These are phyloP conservation scores for Popillia japonica DNA, from an alignment of 1,140 invertebrate species.

Conservation along the genomic window DNA sequence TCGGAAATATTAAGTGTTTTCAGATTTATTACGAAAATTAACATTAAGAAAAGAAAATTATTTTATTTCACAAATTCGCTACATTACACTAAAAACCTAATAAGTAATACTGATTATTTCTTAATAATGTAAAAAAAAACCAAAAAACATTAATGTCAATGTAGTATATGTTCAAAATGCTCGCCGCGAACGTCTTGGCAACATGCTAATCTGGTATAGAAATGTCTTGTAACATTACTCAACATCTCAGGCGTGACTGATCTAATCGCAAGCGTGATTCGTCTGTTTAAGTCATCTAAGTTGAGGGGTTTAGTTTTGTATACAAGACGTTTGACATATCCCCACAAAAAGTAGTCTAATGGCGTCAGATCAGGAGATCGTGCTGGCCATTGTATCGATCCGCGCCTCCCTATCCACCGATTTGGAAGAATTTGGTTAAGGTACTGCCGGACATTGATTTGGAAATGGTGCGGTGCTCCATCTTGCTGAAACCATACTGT, in stretches of 20 bases:
- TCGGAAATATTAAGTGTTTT: slow-evolving; percentile 1
- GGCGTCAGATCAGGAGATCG: background rate
- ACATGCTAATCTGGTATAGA: too few species aligned
- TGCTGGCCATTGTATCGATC: slow-evolving; percentile 33
- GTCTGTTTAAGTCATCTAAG: too few species aligned
- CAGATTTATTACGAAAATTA: background rate
- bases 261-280: too few species aligned
- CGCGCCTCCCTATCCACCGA: slow-evolving; percentile 42
- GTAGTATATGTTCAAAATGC: too few species aligned
- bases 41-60: background rate
- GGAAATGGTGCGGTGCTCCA: slow-evolving; percentile 42
- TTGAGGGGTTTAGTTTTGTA: too few species aligned
- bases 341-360: slow-evolving; percentile 14
- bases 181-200: too few species aligned
- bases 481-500: slow-evolving; percentile 46
- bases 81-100: too few species aligned
- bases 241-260: too few species aligned
- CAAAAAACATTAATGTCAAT: too few species aligned
- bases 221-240: too few species aligned
- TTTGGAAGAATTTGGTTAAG: slow-evolving; percentile 43
- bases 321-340: background rate
- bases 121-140: too few species aligned
- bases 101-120: too few species aligned
- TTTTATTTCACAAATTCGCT: background rate
- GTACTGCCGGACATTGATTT: slow-evolving; percentile 41